A percentile compares a stretch with the other conserved stretches of the same genome.
Evolutionary conservation across 2,113 vertebrate genomes (phyloP).

Genomic region (Erythrocebus patas): DNA sequence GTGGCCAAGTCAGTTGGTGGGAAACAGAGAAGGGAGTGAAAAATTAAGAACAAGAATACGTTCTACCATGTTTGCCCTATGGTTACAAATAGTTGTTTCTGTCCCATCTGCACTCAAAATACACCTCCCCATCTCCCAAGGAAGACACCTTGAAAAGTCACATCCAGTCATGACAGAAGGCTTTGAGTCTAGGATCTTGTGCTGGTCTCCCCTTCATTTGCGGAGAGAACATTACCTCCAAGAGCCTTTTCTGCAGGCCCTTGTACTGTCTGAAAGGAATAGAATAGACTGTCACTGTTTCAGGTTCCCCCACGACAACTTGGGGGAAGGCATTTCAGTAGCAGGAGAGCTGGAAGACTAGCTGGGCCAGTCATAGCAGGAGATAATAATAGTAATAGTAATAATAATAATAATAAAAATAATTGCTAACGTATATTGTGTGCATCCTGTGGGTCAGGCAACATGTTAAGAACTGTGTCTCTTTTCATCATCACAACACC

Average conservation of each 20-base stretch:
- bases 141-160: neutral
- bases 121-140: no score
- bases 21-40: neutral
- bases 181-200: neutral
- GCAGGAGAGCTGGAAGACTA: neutral
- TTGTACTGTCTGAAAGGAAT: neutral
- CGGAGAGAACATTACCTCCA: no score
- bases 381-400: neutral
- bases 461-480: neutral
- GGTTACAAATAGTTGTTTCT: neutral
- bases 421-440: neutral
- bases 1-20: neutral
- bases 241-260: neutral
- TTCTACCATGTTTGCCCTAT: neutral
- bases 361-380: neutral
- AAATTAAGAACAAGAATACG: neutral
- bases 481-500: neutral
- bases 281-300: neutral
- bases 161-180: neutral
- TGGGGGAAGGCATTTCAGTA: neutral
- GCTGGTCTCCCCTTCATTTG: neutral
- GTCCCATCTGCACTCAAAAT: neutral
- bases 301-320: neutral
- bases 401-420: no score
- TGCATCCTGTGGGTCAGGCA: neutral